Base-by-base conservation (phyloP, 2,888 invertebrate genomes). In the Cephonodes hylas region DNA sequence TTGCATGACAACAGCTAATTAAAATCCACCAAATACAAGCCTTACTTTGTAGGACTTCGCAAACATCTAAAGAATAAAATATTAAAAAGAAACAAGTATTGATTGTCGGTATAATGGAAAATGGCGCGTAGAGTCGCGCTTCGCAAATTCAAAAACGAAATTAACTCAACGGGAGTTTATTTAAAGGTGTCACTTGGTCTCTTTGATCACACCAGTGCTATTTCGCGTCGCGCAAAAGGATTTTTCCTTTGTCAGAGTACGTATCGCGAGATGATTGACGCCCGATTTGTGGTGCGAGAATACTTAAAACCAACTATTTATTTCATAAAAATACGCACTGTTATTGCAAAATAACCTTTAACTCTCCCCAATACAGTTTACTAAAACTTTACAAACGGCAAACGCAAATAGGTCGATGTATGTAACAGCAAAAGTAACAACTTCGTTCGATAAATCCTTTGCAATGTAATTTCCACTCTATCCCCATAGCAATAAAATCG, bases 211-310 rank as follows among this genome's bases (percentile, higher is more conserved):
- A 80, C 83, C 80, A 81, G 77, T 82, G 83, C 81, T 77, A 79
- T 82, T 84, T 83, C 82, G 80, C 75, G 73, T 73, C 72, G 75
- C 81, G 78, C 80, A 82, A 84, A 88, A 86, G 88, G 88, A 91
- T 90, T 89, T 90, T 90, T 90, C 89, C 88, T 90, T 89, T 89
- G 89, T 89, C 88, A 88, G 80, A 73, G 75, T 76, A 79, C 82
- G 80, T 79, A 85, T 88, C 88, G 86, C 83, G 80, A 75, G 75
- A 88, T 90, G 91, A 91, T 89, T 91, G 91, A 91, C 91, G 83
- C 84, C 76, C 82, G 86, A 86, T 86, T 85, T 84, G 84, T 81
- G 83, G 70, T 83, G 86, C 85, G 88, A 84, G 86, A 86, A 53
- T 31, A 31, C 15, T 31, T 15, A 10, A 31, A 53, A 31, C 15